Evolutionary conservation across 2,797 vertebrate genomes (phyloP), one percentile per base, ranked within the genome.

Genomic region (Catamblyrhynchus diadema): DNA sequence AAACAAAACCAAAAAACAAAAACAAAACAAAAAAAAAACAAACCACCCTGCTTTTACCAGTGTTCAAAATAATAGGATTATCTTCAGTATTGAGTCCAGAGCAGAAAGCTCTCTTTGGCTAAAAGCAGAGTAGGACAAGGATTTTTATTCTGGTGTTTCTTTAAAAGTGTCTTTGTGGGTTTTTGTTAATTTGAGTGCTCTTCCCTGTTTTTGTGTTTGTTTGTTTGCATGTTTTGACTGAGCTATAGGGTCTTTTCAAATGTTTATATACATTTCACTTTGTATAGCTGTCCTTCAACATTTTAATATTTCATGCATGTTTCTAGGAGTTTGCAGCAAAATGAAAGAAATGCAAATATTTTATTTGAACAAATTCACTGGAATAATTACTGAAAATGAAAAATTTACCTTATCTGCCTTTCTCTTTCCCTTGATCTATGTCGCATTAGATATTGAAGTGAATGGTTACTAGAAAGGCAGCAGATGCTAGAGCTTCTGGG

Each of bases 311-410:
- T 95, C 33, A 88, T 51, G 33, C 21, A 54, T 25, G 12, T 5
- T 59, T 44, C 21, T 78, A 79, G 53, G 22, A 59, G 4, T 39
- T 51, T 50, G 35, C 41, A 32, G 30, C 33, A 42, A 60, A 81
- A 86, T 90, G 61, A 85, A 92, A 92, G 70, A 81, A 75, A 75
- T 39, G 15, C 7, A 95, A 93, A 85, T 88, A 73, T 77, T 85
- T 93, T 90, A 86, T 92, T 90, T 84, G 24, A 92, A 86, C 8
- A 77, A 93, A 93, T 70, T 84, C 4, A 56, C 61, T 48, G 33
- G 37, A 86, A 88, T 70, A 86, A 85, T 86, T 92, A 84, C 74
- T 90, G 25, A 73, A 48, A 35, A 90, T 47, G 35, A 77, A 82
- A 94, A 83, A 81, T 22, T 71, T 41, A 64, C 53, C 4, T 8